Conservation (phyloP, 2,113 vertebrate genomes). For the Tragelaphus imberbis region DNA sequence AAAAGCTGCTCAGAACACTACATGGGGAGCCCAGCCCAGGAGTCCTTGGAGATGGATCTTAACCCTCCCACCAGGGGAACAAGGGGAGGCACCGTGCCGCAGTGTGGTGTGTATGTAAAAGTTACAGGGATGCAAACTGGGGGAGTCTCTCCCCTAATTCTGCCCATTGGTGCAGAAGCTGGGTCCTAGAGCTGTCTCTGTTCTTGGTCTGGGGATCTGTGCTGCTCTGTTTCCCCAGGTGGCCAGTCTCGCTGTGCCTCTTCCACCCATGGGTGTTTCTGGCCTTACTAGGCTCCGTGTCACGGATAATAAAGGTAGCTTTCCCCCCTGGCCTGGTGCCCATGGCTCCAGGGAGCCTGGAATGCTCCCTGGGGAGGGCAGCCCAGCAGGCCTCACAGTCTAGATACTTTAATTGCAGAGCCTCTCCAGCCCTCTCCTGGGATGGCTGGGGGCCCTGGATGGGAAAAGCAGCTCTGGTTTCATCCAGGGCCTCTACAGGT, state of each 20-base stretch:
- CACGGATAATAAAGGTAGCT: neutral
- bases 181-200: no score
- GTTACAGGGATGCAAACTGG: neutral
- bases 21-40: neutral
- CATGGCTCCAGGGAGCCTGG: neutral
- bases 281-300: no score
- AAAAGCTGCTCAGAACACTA: neutral
- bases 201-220: neutral
- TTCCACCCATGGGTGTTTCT: neutral
- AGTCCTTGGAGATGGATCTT: neutral
- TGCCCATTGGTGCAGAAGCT: neutral
- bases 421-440: neutral
- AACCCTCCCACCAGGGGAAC: neutral
- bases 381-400: neutral
- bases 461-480: neutral
- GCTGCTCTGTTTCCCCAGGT: neutral
- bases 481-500: neutral
- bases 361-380: rapidly evolving
- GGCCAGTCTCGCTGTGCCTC: rapidly evolving
- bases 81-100: neutral
- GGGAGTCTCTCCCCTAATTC: neutral
- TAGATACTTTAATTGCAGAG: rapidly evolving
- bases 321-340: neutral
- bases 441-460: neutral
- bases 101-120: neutral